Evolutionary conservation across 2,797 vertebrate genomes (phyloP), one percentile per base, ranked within the genome.

Genomic region (Poeciliopsis paucimaculata): DNA sequence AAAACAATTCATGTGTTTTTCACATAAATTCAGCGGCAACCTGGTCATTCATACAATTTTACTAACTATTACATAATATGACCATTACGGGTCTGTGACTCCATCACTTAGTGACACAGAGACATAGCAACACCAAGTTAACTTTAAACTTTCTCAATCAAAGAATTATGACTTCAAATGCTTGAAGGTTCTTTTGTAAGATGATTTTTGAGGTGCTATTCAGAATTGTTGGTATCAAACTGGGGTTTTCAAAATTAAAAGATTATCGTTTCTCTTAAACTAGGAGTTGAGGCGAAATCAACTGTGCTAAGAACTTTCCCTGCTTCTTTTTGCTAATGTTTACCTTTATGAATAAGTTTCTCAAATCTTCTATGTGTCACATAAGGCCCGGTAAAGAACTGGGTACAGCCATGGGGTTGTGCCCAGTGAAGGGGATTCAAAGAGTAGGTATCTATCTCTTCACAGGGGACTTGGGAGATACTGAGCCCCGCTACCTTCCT

Each of bases 391-490:
- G 11, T 78, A 83, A 90, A 89, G 89, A 73, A 77, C 79, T 81
- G 78, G 81, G 86, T 93, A 90, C 93, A 94, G 92, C 92, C 91
- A 89, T 86, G 87, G 85, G 88, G 90, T 88, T 92, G 87, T 87
- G 91, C 85, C 85, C 85, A 62, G 82, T 83, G 83, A 90, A 86
- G 78, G 70, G 74, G 86, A 84, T 88, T 91, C 80, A 94, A 93
- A 92, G 90, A 90, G 73, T 86, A 80, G 41, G 90, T 94, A 93
- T 95, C 94, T 82, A 90, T 94, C 94, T 90, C 89, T 84, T 93
- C 93, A 88, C 92, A 83, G 85, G 95, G 94, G 95, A 95, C 92
- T 87, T 84, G 86, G 86, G 89, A 94, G 92, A 95, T 91, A 93
- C 93, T 91, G 92, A 95, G 85, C 91, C 92, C 92, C 90, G 84